Percentiles rank a stretch among this genome's conserved stretches.
Evolutionary conservation across 2,113 vertebrate genomes (phyloP).

Genomic region (Callorhinus ursinus): DNA sequence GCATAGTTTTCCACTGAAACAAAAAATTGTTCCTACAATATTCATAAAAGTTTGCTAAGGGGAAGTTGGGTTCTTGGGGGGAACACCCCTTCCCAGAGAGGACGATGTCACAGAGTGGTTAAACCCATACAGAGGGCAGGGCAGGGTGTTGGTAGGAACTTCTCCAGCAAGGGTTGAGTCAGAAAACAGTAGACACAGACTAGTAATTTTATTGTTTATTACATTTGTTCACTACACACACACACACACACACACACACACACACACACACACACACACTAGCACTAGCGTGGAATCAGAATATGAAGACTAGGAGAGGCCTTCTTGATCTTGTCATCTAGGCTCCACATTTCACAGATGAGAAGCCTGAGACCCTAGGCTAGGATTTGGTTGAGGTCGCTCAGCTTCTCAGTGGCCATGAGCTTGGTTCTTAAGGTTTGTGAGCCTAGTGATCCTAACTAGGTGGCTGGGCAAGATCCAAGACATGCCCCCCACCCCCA

Average conservation of each 20-base stretch:
- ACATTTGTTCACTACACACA: neutral
- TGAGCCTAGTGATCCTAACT: neutral
- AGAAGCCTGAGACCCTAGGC: neutral
- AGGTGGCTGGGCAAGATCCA: neutral
- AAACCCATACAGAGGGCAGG: neutral
- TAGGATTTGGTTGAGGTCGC: neutral
- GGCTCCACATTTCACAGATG: neutral
- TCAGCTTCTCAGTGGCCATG: neutral
- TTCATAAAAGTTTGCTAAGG: neutral
- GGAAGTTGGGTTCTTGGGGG: neutral
- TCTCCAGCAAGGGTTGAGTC: neutral
- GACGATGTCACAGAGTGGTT: neutral
- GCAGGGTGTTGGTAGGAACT: neutral
- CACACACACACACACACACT: neutral
- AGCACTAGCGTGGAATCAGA: neutral
- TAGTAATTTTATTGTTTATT: constrained; percentile 17
- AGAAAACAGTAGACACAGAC: neutral
- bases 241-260: too few relatives aligned
- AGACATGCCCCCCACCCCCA: too few relatives aligned
- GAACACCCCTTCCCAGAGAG: neutral
- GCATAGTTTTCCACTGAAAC: constrained; percentile 15
- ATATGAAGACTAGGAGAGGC: neutral
- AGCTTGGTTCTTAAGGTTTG: neutral
- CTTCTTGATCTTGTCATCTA: neutral
- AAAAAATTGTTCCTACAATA: neutral